Conservation (phyloP, 2,113 vertebrate species). For the Oreocharis arfaki region DNA sequence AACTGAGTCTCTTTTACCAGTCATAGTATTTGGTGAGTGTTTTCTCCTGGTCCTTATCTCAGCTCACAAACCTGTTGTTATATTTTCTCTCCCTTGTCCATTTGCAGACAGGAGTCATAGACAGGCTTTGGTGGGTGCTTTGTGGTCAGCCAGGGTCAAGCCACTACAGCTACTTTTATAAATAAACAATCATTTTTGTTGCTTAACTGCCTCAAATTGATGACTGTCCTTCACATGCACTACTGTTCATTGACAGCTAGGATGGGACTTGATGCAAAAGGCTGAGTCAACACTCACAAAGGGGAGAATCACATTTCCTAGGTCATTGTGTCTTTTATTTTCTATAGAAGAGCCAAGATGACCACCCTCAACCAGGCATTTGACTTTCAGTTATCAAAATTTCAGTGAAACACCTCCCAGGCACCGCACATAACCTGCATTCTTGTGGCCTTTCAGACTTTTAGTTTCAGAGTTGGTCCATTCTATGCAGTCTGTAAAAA, state of each 20-base stretch:
- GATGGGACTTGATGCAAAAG: not conserved
- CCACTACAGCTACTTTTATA: not conserved
- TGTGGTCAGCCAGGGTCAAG: not conserved
- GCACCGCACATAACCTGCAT: not conserved
- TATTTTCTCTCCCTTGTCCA: not conserved
- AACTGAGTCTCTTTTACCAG: not conserved
- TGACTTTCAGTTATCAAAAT: not conserved
- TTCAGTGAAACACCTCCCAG: fast-evolving
- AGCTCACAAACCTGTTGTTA: not conserved
- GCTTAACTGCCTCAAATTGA: not conserved
- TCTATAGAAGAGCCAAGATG: not conserved
- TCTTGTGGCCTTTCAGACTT: not conserved
- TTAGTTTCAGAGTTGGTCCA: not conserved
- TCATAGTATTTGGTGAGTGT: not conserved
- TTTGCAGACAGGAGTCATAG: not conserved
- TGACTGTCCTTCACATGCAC: not conserved
- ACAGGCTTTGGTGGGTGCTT: not conserved
- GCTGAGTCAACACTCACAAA: not conserved
- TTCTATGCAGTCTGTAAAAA: not conserved
- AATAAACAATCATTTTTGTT: not conserved
- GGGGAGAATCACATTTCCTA: not conserved
- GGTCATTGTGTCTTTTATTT: not conserved
- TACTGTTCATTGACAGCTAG: not conserved
- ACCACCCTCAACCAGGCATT: not conserved
- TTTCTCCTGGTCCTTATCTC: not conserved